Conservation (phyloP, 1,140 invertebrate genomes). For the Telenomus remus region DNA sequence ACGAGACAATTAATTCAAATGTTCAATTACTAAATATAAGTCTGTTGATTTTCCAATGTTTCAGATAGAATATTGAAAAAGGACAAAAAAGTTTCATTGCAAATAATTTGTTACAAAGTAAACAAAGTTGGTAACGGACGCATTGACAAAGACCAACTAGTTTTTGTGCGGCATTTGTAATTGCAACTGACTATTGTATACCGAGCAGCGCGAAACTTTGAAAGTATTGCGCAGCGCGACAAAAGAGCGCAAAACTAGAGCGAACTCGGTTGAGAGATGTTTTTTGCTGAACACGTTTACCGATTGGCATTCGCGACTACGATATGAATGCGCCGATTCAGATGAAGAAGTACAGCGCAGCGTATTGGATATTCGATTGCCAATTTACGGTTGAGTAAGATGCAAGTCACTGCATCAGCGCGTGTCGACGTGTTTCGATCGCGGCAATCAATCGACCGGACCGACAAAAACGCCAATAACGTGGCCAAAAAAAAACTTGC, state of each 20-base stretch:
- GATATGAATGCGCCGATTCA: constrained; percentile 3
- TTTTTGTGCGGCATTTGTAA: too few species aligned
- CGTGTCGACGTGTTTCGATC: constrained; percentile 47
- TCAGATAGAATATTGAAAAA: too few species aligned
- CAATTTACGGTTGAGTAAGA: constrained; percentile 45
- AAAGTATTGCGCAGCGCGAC: too few species aligned
- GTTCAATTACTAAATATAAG: too few species aligned
- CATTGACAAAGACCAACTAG: too few species aligned
- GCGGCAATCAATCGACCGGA: constrained; percentile 46
- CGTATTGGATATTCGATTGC: constrained; percentile 39
- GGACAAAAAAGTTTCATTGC: too few species aligned
- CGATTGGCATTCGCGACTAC: neutral
- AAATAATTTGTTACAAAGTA: too few species aligned
- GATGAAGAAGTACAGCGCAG: constrained; percentile 42
- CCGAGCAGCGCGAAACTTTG: too few species aligned
- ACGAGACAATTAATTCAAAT: too few species aligned
- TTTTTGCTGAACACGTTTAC: constrained; percentile 1
- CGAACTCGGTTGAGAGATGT: neutral
- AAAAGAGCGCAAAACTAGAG: neutral
- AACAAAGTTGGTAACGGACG: too few species aligned
- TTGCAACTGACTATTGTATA: too few species aligned
- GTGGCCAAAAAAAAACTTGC: constrained; percentile 14
- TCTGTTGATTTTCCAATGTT: too few species aligned
- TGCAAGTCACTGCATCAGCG: constrained; percentile 57
- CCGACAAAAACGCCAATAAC: constrained; percentile 35